A percentile compares a stretch with the other conserved stretches of the same genome.
phyloP scores from a whole-genome alignment of 2,113 vertebrate species.

The Toxostoma redivivum region DNA sequence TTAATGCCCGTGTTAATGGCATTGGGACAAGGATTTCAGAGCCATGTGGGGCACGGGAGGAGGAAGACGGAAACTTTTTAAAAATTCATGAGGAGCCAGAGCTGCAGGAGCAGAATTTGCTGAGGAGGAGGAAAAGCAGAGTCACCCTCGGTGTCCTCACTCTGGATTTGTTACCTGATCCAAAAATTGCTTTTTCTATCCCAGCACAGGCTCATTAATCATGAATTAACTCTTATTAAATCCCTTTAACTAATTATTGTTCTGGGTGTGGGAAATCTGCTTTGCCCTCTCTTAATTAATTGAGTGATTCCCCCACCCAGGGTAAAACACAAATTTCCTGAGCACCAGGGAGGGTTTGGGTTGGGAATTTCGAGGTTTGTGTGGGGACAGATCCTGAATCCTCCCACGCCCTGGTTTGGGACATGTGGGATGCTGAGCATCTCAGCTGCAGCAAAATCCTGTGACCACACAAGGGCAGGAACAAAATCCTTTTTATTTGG shows the following conservation, averaged over 20 bases:
- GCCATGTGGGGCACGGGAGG: neutral
- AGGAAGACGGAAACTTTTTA: neutral
- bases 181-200: neutral
- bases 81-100: slow-evolving; percentile 15
- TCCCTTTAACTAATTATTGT: neutral
- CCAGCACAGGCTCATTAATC: neutral
- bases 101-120: neutral
- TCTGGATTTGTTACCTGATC: neutral
- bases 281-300: neutral
- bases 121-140: neutral
- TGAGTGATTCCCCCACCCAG: neutral
- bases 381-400: neutral
- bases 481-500: neutral
- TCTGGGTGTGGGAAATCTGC: neutral
- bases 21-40: neutral
- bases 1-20: neutral
- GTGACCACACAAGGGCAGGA: neutral
- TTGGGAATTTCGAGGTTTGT: neutral
- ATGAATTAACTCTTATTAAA: neutral
- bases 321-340: neutral
- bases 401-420: neutral
- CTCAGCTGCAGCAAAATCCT: neutral
- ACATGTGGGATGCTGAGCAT: neutral
- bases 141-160: neutral
- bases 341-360: neutral